Evolutionary conservation across 2,888 invertebrate genomes (phyloP).

Genomic region (Cephus rjabovi): DNA sequence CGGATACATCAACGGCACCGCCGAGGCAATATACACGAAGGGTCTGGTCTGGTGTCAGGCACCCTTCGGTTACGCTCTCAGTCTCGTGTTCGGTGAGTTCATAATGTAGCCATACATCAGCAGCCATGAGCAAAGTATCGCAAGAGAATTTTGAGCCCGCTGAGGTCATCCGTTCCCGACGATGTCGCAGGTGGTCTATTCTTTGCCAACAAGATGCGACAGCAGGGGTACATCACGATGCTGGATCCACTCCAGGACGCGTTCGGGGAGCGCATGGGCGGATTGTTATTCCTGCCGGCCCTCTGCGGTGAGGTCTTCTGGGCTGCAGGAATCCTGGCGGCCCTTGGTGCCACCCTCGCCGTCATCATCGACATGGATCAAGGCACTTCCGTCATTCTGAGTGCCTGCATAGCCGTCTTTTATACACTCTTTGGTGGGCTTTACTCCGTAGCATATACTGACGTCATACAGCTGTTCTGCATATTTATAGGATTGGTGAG

Average conservation of each 20-base stretch:
- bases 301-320: slow-evolving; percentile 98
- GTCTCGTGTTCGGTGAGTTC: slow-evolving; percentile 89
- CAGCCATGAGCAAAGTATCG: neutral
- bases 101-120: neutral
- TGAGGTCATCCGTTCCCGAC: neutral
- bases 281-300: slow-evolving; percentile 94
- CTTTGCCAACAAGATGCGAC: slow-evolving; percentile 98
- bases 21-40: slow-evolving; percentile 94
- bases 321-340: slow-evolving; percentile 98
- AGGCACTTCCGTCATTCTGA: slow-evolving; percentile 91
- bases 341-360: slow-evolving; percentile 94
- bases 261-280: slow-evolving; percentile 98
- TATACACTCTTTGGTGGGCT: slow-evolving; percentile 98
- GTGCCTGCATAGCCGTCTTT: slow-evolving; percentile 95
- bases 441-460: slow-evolving; percentile 98
- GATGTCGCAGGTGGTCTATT: slow-evolving; percentile 86
- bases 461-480: slow-evolving; percentile 97
- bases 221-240: slow-evolving; percentile 98
- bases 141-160: neutral
- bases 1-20: slow-evolving; percentile 99
- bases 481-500: slow-evolving; percentile 93
- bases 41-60: slow-evolving; percentile 98
- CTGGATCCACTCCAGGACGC: slow-evolving; percentile 96
- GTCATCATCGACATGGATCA: slow-evolving; percentile 98
- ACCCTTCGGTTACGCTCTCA: slow-evolving; percentile 98